phyloP scores from a whole-genome alignment of 1,140 invertebrate species.

The Cydia strobilella region DNA sequence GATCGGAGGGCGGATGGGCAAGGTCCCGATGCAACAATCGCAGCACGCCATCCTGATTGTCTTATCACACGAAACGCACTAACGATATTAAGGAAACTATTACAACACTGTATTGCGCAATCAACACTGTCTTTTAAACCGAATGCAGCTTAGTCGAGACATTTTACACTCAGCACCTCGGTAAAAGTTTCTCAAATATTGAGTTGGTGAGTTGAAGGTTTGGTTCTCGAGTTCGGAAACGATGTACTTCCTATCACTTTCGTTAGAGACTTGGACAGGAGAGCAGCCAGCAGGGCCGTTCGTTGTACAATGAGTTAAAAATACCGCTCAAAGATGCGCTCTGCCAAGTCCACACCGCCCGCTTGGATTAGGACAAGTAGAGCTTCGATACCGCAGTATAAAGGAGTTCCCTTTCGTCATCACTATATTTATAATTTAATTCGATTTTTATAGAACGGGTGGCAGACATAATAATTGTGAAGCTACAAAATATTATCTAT shows the following conservation, averaged over 20 bases:
- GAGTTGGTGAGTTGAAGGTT: background rate
- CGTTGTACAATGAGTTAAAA: slow-evolving; percentile 79
- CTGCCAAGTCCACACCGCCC: slow-evolving; percentile 66
- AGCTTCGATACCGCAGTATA: slow-evolving; percentile 67
- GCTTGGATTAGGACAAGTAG: slow-evolving; percentile 66
- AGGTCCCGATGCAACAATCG: slow-evolving; percentile 83
- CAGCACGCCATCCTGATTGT: slow-evolving; percentile 82
- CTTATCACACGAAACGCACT: slow-evolving; percentile 53
- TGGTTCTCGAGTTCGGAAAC: slow-evolving; percentile 7
- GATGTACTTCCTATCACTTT: slow-evolving; percentile 62
- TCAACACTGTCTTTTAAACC: slow-evolving; percentile 39
- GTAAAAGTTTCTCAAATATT: background rate
- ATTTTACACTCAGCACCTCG: slow-evolving; percentile 25
- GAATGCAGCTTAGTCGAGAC: slow-evolving; percentile 17
- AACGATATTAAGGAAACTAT: slow-evolving; percentile 40
- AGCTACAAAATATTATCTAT: slow-evolving; percentile 12
- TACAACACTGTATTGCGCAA: slow-evolving; percentile 56
- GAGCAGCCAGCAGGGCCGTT: slow-evolving; percentile 67
- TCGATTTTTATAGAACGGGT: slow-evolving; percentile 2
- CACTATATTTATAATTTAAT: slow-evolving; percentile 37
- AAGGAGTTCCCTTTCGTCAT: slow-evolving; percentile 48
- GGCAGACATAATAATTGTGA: slow-evolving; percentile 3
- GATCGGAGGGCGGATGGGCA: slow-evolving; percentile 87
- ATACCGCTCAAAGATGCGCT: slow-evolving; percentile 77
- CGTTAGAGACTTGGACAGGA: slow-evolving; percentile 66